Percentiles rank a stretch among this genome's conserved stretches.
phyloP scores from a whole-genome alignment of 2,797 vertebrate species.

The Ambastaia sidthimunki region DNA sequence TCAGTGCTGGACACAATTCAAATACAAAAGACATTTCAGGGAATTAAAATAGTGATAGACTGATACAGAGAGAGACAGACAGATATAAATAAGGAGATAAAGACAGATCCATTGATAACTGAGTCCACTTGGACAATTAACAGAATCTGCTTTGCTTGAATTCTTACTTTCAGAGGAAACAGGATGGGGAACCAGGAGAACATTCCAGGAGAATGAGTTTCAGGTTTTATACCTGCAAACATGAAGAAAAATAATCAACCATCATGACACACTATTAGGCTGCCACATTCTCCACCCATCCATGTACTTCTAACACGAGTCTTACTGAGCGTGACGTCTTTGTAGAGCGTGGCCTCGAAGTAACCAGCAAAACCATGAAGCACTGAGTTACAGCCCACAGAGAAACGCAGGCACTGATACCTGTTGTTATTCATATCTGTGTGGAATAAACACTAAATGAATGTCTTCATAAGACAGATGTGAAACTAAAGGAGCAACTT shows the following conservation, averaged over 20 bases:
- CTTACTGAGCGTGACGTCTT: slow-evolving; percentile 90
- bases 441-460: slow-evolving; percentile 21
- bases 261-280: not conserved
- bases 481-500: not conserved
- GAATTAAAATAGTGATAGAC: no score
- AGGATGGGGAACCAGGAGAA: slow-evolving; percentile 97
- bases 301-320: slow-evolving; percentile 27
- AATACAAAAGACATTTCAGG: no score
- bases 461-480: not conserved
- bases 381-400: slow-evolving; percentile 85
- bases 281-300: not conserved
- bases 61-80: no score
- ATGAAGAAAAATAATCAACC: slow-evolving; percentile 5
- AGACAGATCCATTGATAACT: no score
- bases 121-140: not conserved
- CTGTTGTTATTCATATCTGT: slow-evolving; percentile 91
- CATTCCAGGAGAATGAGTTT: slow-evolving; percentile 93
- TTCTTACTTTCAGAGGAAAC: slow-evolving; percentile 91
- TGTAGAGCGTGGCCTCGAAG: slow-evolving; percentile 90
- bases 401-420: slow-evolving; percentile 86
- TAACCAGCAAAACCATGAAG: slow-evolving; percentile 93
- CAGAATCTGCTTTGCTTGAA: not conserved
- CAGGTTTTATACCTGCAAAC: slow-evolving; percentile 88
- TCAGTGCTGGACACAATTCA: not conserved
- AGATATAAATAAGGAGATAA: no score